A percentile compares a stretch with the other conserved stretches of the same genome.
These are phyloP conservation scores for Lordiphosa andalusiaca DNA, from an alignment of 2,888 invertebrate species.

Conservation along the genomic window DNA sequence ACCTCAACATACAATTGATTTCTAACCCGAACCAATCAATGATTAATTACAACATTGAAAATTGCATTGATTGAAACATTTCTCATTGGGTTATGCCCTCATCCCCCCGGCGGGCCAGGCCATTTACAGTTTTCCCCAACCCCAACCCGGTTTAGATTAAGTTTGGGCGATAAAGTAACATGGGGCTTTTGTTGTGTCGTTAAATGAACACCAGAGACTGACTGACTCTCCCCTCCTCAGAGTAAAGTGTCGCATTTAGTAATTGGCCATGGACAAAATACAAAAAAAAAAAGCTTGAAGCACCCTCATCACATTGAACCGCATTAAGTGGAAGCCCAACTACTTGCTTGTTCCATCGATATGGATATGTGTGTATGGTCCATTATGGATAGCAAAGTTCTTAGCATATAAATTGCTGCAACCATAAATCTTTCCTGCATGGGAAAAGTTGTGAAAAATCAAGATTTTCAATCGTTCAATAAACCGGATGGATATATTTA, in stretches of 20 bases:
- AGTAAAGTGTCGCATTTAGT: slow-evolving; percentile 22
- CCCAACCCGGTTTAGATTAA: no score
- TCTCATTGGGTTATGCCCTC: slow-evolving; percentile 39
- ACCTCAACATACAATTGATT: slow-evolving; percentile 10
- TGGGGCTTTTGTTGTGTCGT: slow-evolving; percentile 61
- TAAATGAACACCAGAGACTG: slow-evolving; percentile 48
- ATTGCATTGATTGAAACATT: slow-evolving; percentile 56
- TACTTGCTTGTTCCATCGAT: slow-evolving; percentile 19
- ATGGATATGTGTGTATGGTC: slow-evolving; percentile 38
- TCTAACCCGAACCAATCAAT: slow-evolving; percentile 52
- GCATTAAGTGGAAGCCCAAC: slow-evolving; percentile 26
- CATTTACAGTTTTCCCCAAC: slow-evolving; percentile 12
- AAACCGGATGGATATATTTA: slow-evolving; percentile 20
- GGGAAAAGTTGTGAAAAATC: slow-evolving; percentile 37
- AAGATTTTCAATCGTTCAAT: background rate
- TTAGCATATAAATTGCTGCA: slow-evolving; percentile 49
- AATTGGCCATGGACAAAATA: slow-evolving; percentile 54
- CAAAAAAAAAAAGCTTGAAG: slow-evolving; percentile 28
- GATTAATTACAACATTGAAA: slow-evolving; percentile 49
- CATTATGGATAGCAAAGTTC: slow-evolving; percentile 31
- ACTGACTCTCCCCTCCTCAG: slow-evolving; percentile 11
- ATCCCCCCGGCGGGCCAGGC: slow-evolving; percentile 13
- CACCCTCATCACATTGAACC: slow-evolving; percentile 36
- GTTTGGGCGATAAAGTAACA: slow-evolving; percentile 61
- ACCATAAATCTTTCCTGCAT: slow-evolving; percentile 51